Percentiles rank a stretch among this genome's conserved stretches.
Evolutionary conservation across 1,140 invertebrate genomes (phyloP).

Genomic region (Drosophila tani): DNA sequence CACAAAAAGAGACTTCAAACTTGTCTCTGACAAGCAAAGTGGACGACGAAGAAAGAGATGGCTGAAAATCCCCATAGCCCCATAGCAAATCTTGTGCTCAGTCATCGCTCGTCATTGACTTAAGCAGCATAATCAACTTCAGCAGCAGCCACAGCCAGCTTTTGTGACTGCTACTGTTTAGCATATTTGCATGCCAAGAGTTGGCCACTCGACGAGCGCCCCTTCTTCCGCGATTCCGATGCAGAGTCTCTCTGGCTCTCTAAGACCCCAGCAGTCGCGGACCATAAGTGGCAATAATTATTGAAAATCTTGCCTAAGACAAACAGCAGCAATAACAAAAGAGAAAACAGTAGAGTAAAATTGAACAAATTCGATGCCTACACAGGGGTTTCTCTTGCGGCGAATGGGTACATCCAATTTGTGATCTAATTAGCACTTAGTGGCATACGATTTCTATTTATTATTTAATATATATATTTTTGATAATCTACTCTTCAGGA

Average conservation of each 20-base stretch:
- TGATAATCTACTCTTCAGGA: too few species aligned
- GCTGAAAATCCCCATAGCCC: slow-evolving; percentile 44
- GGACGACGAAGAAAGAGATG: slow-evolving; percentile 35
- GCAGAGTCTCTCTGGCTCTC: slow-evolving; percentile 6
- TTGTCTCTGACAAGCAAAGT: slow-evolving; percentile 72
- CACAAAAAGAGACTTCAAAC: slow-evolving; percentile 68
- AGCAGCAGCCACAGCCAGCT: slow-evolving; percentile 39
- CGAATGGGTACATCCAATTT: background rate
- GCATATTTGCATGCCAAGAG: slow-evolving; percentile 84
- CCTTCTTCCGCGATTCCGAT: slow-evolving; percentile 8
- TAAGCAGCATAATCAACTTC: slow-evolving; percentile 82
- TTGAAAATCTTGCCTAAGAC: slow-evolving; percentile 83
- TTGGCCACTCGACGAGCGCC: slow-evolving; percentile 67
- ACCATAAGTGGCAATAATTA: slow-evolving; percentile 84
- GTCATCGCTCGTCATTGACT: slow-evolving; percentile 78
- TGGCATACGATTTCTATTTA: too few species aligned
- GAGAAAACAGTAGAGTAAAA: slow-evolving; percentile 45
- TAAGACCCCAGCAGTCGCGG: slow-evolving; percentile 34
- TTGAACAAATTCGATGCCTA: slow-evolving; percentile 19
- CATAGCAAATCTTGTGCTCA: slow-evolving; percentile 69
- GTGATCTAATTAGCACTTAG: slow-evolving; percentile 9
- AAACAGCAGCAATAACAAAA: slow-evolving; percentile 67
- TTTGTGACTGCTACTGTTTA: slow-evolving; percentile 78
- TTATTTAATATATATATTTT: too few species aligned
- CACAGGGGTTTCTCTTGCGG: slow-evolving; percentile 8